phyloP scores from a whole-genome alignment of 2,797 vertebrate species.

The Xenentodon cancila region DNA sequence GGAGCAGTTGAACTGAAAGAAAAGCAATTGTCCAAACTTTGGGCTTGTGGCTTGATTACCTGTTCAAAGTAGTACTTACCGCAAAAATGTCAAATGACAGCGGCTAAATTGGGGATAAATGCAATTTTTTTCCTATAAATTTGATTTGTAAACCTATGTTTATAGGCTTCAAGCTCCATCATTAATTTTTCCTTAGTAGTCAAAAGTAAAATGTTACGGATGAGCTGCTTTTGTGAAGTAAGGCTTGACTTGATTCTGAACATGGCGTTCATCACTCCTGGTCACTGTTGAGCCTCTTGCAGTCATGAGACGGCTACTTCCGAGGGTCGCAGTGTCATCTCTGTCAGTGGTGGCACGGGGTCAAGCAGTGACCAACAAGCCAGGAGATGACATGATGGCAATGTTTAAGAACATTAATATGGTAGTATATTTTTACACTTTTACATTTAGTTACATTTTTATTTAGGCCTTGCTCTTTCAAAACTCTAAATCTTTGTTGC shows the following conservation, averaged over 20 bases:
- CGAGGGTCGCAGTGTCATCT: slow-evolving; percentile 44
- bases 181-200: neutral
- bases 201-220: neutral
- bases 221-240: slow-evolving; percentile 24
- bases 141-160: no score
- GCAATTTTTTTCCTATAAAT: no score
- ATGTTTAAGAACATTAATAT: slow-evolving; percentile 36
- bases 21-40: no score
- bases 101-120: no score
- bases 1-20: no score
- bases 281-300: slow-evolving; percentile 49
- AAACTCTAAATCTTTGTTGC: no score
- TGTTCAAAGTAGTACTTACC: no score
- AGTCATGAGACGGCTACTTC: slow-evolving; percentile 41
- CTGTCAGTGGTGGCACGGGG: slow-evolving; percentile 28
- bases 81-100: no score
- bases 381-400: slow-evolving; percentile 43
- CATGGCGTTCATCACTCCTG: slow-evolving; percentile 49
- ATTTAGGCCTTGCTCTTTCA: no score
- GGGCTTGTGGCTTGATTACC: no score
- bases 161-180: no score
- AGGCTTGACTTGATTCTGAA: slow-evolving; percentile 16
- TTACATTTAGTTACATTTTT: no score
- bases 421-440: neutral
- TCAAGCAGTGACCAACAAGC: slow-evolving; percentile 37